Base-by-base conservation (phyloP, 1,140 invertebrate species). In the Heliconius hewitsoni region DNA sequence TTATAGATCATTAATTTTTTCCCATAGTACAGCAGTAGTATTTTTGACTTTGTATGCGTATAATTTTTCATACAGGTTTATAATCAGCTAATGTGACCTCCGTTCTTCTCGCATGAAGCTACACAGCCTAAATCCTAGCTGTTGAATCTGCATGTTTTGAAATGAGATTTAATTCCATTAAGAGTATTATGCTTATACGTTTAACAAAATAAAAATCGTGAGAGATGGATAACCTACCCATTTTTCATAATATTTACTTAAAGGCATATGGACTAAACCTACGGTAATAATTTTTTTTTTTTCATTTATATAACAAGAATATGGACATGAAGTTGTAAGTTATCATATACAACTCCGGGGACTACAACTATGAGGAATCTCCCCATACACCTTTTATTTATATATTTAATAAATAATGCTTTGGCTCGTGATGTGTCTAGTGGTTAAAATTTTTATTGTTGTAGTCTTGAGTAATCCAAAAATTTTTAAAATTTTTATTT, bases 101-200 rank as follows among this genome's bases (percentile, higher is more conserved):
- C 52, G n/a, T 8, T 66, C 57, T 27, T 23, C 57, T 9, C 19
- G 3, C 19, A 27, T 37, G 42, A 46, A 46, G 18, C 9, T n/a
- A 11, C 42, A 46, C 42, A 46, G 42, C 42, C 19, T 13, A 66
- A 66, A 30, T 66, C 19, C 57, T 66, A 66, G 57, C 57, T 23
- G 13, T 23, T 66, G 11, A 30, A 66, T 66, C 57, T 27, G 23
- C 23, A 11, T 27, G 23, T 27, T 30, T 23, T 66, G 23, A 66
- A 66, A 66, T 66, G 57, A n/a, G 57, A 23, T 9, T 66, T 66
- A 30, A 66, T 66, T 27, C 57, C 23, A 66, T 66, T 66, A 66
- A 3, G 57, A 30, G 57, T 66, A 11, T 23, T 23, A 57, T 11
- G 5, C n/a, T 57, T 13, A 66, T 66, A 30, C 3, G 57, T 66